Evolutionary conservation across 2,888 invertebrate genomes (phyloP), one percentile per base, ranked within the genome.

Genomic region (Colostygia pectinataria): DNA sequence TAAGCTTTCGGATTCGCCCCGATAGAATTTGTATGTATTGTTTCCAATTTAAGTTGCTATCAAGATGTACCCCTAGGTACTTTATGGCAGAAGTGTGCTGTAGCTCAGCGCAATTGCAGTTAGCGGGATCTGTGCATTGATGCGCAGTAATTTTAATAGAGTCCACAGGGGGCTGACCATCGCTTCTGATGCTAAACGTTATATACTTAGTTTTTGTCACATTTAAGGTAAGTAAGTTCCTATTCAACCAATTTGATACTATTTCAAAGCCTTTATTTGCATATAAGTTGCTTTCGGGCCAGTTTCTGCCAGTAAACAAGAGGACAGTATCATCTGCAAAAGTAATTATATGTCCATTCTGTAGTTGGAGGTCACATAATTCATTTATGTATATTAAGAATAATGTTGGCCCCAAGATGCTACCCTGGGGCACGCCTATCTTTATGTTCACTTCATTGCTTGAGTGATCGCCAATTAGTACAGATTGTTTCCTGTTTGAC

Each of bases 301-400:
- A 43, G n/a, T 23, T 10, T 2, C 39, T 27, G 10, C 42, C 49
- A 9, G 20, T 5, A 2, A 47, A 39, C 8, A 42, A 39, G 9
- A 53, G 13, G 0, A 48, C 49, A 8, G 45, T 46, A 15, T 54
- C 45, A 23, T 47, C 46, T 13, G 50, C 54, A 24, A 9, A 53
- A 2, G 27, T 34, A 4, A 39, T 7, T 3, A 43, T 47, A 10
- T 47, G 39, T 0, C 31, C 20, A 7, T 43, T 47, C 3, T 15
- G 20, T 0, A 47, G 40, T 3, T 47, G 27, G 1, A 50, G 10
- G 7, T 47, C 36, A 31, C 43, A n/a, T n/a, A n/a, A n/a, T n/a
- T n/a, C n/a, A n/a, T n/a, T n/a, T n/a, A n/a, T n/a, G n/a, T n/a
- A n/a, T 44, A 43, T 18, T n/a, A 36, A 14, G 24, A 44, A 50